These are phyloP conservation scores for Agrochola lota DNA, from an alignment of 2,888 invertebrate species.

Conservation along the genomic window DNA sequence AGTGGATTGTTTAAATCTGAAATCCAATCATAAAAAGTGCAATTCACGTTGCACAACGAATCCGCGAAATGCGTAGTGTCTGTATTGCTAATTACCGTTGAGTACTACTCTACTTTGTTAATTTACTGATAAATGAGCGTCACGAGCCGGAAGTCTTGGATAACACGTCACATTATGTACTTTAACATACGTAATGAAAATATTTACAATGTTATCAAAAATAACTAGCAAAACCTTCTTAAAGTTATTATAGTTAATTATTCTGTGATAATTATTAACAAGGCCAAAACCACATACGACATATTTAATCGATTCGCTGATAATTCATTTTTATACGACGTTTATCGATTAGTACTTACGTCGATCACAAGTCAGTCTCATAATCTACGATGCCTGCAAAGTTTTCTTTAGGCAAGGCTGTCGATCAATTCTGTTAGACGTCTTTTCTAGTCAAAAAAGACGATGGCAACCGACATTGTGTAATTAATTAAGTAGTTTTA, in stretches of 20 bases:
- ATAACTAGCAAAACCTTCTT: conserved; percentile 20
- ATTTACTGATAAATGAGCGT: conserved; percentile 29
- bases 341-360: conserved; percentile 41
- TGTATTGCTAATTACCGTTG: conserved; percentile 30
- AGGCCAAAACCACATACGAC: neutral
- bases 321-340: conserved; percentile 14
- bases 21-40: conserved; percentile 53
- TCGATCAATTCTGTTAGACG: conserved; percentile 53
- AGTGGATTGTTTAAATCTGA: conserved; percentile 46
- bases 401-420: conserved; percentile 47
- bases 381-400: conserved; percentile 56
- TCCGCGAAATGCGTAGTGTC: conserved; percentile 20
- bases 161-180: conserved; percentile 13
- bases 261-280: conserved; percentile 22
- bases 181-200: conserved; percentile 22
- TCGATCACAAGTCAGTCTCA: conserved; percentile 47
- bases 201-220: conserved; percentile 48
- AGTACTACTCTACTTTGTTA: conserved; percentile 22
- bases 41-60: conserved; percentile 44
- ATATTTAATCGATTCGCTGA: neutral
- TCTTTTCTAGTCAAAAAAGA: conserved; percentile 49
- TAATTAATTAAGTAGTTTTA: conserved; percentile 52
- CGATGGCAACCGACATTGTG: conserved; percentile 41
- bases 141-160: conserved; percentile 23
- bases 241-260: neutral